Conservation (phyloP, 2,113 vertebrate genomes). For the Alouatta palliata region DNA sequence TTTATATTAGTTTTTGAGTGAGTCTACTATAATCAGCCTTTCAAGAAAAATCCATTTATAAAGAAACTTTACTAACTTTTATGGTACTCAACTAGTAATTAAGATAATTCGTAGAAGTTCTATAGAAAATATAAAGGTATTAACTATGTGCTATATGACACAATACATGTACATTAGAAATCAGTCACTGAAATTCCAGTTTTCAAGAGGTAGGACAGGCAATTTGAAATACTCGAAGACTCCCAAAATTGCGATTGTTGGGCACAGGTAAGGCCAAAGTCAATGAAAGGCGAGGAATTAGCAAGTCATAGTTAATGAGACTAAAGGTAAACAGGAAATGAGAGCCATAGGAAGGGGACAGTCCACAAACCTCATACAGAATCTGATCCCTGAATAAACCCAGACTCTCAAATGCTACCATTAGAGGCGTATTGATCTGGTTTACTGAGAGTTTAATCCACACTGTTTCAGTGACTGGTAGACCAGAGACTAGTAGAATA, state of each 20-base stretch:
- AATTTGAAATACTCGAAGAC: neutral
- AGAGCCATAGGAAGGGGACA: neutral
- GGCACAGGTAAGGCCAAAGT: neutral
- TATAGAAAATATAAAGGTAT: constrained; percentile 4
- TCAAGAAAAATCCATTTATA: constrained; percentile 51
- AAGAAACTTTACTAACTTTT: constrained; percentile 14
- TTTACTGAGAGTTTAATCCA: neutral
- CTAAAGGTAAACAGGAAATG: neutral
- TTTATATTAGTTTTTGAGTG: constrained; percentile 54
- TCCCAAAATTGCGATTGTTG: neutral
- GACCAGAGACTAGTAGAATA: neutral
- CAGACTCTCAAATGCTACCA: neutral
- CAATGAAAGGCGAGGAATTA: neutral
- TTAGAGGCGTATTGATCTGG: neutral
- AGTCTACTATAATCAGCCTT: constrained; percentile 55
- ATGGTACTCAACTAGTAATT: neutral
- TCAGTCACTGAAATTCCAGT: neutral
- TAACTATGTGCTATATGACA: neutral
- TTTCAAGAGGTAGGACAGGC: neutral
- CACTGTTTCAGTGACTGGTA: neutral
- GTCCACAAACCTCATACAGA: neutral
- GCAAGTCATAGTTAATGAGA: neutral
- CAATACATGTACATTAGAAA: neutral
- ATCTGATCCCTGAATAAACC: neutral
- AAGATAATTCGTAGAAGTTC: constrained; percentile 25